Base-by-base conservation (phyloP, 2,888 invertebrate genomes). In the Uropetala carovei region DNA sequence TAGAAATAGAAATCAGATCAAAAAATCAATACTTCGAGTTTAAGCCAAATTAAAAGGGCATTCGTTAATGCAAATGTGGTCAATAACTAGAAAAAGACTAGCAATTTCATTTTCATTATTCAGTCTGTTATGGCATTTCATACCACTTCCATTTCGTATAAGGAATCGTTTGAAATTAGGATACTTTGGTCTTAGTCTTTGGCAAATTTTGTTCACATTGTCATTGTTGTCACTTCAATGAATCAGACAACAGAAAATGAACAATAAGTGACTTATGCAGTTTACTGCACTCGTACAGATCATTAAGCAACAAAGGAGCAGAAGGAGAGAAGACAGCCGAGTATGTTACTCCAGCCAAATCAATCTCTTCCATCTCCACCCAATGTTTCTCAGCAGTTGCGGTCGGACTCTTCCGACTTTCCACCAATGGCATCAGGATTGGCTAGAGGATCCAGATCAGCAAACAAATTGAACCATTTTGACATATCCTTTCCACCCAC, bases 391-490 rank as follows among this genome's bases (percentile, higher is more conserved):
- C 64, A 89, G 64, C 89, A 89, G 89, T 89, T 89, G 30, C 89
- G 89, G 64, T 89, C 89, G 14, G 43, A 89, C 89, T 89, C 89
- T 22, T 89, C 93, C 10, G 93, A 93, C 91, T 94, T 94, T 93
- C 94, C 94, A 13, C 95, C 95, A 92, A 96, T 94, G 5, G 95
- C 94, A 93, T 98, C 98, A 81, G 98, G 98, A 95, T 98, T 98
- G 16, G 98, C 97, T 64, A 99, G 95, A 0, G 99, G 99, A 95
- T 99, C 99, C 92, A 99, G 95, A 95, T 99, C 99, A 75, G 99
- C 98, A 95, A 99, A 99, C 92, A 99, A 95, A 95, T 98, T 98
- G 94, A 98, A 97, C 99, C 99, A 99, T 2, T 96, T 92, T 30
- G 92, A 92, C 92, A 92, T 92, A 82, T 91, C 92, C 91, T 92